Percentiles rank a stretch among this genome's conserved stretches.
Conservation (phyloP, 2,888 invertebrate species). For the Emmelina monodactyla region DNA sequence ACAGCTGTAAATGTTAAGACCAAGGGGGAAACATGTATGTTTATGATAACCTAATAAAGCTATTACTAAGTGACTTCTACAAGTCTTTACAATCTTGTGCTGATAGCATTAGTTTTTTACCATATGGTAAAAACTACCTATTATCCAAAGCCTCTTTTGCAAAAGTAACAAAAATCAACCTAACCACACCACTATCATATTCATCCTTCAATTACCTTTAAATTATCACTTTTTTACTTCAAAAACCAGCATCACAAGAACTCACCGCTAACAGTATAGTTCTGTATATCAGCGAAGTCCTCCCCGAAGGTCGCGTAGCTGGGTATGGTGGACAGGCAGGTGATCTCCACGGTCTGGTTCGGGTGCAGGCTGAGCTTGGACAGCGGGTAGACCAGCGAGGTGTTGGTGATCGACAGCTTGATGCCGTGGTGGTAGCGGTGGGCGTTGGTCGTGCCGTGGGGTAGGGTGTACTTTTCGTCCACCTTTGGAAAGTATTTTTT, state of each 20-base stretch:
- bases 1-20: too few species aligned
- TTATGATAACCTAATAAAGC: too few species aligned
- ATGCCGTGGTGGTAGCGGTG: conserved; percentile 51
- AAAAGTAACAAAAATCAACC: too few species aligned
- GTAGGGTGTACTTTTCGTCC: conserved; percentile 46
- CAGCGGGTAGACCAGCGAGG: conserved; percentile 72
- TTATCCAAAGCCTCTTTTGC: too few species aligned
- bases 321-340: conserved; percentile 81
- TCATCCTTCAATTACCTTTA: background rate
- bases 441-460: conserved; percentile 42
- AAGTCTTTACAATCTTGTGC: too few species aligned
- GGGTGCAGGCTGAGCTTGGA: conserved; percentile 72
- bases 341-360: conserved; percentile 75
- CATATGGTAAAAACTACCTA: too few species aligned
- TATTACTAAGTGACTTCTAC: too few species aligned
- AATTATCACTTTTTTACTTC: too few species aligned
- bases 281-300: conserved; percentile 77
- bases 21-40: too few species aligned
- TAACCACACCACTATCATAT: background rate
- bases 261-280: conserved; percentile 76
- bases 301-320: conserved; percentile 72
- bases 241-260: too few species aligned
- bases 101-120: too few species aligned
- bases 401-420: conserved; percentile 42
- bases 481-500: too few species aligned